Percentiles rank a stretch among this genome's conserved stretches.
These are phyloP conservation scores for Sthenelais limicola DNA, from an alignment of 2,888 invertebrate genomes.

Conservation along the genomic window DNA sequence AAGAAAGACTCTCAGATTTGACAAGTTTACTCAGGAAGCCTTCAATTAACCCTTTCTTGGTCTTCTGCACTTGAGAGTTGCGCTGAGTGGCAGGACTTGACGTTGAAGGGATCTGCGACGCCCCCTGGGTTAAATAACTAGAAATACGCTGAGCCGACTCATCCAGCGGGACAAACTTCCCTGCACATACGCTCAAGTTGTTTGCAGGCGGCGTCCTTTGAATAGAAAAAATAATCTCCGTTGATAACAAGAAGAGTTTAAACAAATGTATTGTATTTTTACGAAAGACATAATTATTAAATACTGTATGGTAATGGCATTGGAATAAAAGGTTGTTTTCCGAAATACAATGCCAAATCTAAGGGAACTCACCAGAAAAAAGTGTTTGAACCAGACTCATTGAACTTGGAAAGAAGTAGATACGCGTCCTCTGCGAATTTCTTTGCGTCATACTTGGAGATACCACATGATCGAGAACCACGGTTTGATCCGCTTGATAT, in stretches of 20 bases:
- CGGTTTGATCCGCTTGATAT: conserved; percentile 76
- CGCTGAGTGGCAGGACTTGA: background rate
- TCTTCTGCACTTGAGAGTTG: background rate
- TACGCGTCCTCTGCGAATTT: conserved; percentile 79
- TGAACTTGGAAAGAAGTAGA: conserved; percentile 78
- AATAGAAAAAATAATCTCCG: conserved; percentile 44
- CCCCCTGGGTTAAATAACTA: background rate
- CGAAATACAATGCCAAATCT: no score
- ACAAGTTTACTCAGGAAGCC: no score
- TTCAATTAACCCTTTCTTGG: no score
- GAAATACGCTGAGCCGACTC: background rate
- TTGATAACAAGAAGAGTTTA: no score
- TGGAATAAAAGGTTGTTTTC: no score
- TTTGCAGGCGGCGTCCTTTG: conserved; percentile 77
- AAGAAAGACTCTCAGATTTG: no score
- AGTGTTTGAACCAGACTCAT: conserved; percentile 36
- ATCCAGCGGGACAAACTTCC: conserved; percentile 77
- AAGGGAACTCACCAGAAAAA: conserved; percentile 45
- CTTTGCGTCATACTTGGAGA: conserved; percentile 79
- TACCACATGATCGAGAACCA: conserved; percentile 78
- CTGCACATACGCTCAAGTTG: conserved; percentile 84
- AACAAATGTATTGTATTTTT: no score
- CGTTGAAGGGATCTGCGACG: background rate
- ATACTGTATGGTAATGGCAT: no score
- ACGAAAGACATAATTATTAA: no score